These are phyloP conservation scores for Calameuta filiformis DNA, from an alignment of 2,888 invertebrate genomes.

Conservation along the genomic window DNA sequence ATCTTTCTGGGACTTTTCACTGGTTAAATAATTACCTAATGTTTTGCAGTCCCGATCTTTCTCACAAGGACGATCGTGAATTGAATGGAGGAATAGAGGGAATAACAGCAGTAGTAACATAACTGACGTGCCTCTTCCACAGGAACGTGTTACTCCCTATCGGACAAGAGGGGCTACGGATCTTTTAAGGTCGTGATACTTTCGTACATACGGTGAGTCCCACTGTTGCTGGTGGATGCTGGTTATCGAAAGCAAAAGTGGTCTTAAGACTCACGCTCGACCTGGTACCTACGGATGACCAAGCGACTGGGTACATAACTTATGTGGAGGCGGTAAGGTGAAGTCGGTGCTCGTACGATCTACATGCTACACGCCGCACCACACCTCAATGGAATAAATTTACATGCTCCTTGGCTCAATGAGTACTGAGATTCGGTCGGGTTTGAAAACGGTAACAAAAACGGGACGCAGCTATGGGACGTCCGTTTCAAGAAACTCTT, in stretches of 20 bases:
- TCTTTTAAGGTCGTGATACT: too few species aligned
- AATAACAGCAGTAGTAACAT: too few species aligned
- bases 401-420: slow-evolving; percentile 50
- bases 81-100: too few species aligned
- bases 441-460: slow-evolving; percentile 27
- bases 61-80: too few species aligned
- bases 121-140: too few species aligned
- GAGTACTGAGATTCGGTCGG: slow-evolving; percentile 21
- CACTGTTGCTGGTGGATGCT: not conserved
- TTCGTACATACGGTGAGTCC: too few species aligned
- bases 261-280: slow-evolving; percentile 20
- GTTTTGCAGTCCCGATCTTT: too few species aligned
- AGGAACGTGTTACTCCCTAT: too few species aligned
- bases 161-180: too few species aligned
- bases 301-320: slow-evolving; percentile 46
- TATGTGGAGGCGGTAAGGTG: slow-evolving; percentile 44
- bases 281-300: slow-evolving; percentile 26
- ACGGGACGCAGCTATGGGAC: not conserved
- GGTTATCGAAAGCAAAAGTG: slow-evolving; percentile 50
- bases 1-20: too few species aligned
- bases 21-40: too few species aligned
- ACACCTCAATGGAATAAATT: slow-evolving; percentile 60
- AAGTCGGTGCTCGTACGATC: slow-evolving; percentile 36
- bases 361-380: slow-evolving; percentile 48
- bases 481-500: too few species aligned